These are phyloP conservation scores for Bubo bubo DNA, from an alignment of 2,113 vertebrate genomes.

Conservation along the genomic window DNA sequence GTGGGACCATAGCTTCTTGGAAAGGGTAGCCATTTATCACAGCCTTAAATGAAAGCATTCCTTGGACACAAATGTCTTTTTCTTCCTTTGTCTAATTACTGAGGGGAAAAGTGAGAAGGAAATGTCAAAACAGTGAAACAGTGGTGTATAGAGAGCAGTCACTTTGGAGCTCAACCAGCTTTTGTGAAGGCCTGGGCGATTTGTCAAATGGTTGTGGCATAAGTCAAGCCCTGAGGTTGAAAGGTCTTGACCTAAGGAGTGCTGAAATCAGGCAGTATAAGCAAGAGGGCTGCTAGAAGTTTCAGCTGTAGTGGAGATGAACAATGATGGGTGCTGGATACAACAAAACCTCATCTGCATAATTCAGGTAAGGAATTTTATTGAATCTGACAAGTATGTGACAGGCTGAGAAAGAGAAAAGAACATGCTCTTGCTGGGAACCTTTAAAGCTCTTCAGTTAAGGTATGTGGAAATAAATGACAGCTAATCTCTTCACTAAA, in stretches of 20 bases:
- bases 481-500: conserved; percentile 93
- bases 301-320: conserved; percentile 88
- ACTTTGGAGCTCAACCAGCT: conserved; percentile 85
- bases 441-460: conserved; percentile 80
- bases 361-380: conserved; percentile 99
- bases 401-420: conserved; percentile 87
- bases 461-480: conserved; percentile 92
- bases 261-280: conserved; percentile 85
- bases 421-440: conserved; percentile 82
- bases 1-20: conserved; percentile 81
- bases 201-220: conserved; percentile 96
- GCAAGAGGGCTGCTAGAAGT: conserved; percentile 82
- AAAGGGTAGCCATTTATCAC: conserved; percentile 95
- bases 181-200: conserved; percentile 90
- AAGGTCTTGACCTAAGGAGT: conserved; percentile 98
- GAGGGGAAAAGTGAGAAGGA: conserved; percentile 87
- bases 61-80: conserved; percentile 94
- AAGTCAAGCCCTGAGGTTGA: conserved; percentile 98
- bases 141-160: conserved; percentile 84
- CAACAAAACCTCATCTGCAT: conserved; percentile 92
- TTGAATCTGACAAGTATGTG: conserved; percentile 96
- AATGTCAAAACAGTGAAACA: conserved; percentile 86
- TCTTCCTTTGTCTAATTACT: conserved; percentile 91
- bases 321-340: conserved; percentile 87
- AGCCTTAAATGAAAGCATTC: conserved; percentile 93